phyloP scores from a whole-genome alignment of 2,113 vertebrate genomes.

The Neolamprologus variostigma region DNA sequence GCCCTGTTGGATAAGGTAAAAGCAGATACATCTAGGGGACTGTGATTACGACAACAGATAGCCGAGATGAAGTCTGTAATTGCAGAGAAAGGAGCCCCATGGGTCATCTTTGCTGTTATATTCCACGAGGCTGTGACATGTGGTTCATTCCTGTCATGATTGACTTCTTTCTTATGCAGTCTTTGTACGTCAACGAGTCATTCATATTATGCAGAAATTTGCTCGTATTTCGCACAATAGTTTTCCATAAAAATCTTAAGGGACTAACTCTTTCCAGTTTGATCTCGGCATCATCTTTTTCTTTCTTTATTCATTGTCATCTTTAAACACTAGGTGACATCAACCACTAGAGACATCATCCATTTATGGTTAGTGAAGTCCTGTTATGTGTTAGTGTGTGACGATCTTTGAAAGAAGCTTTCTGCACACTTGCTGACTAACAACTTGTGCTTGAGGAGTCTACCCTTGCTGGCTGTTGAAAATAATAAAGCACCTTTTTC shows the following conservation, averaged over 20 bases:
- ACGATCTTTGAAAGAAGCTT: not conserved
- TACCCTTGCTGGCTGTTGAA: not conserved
- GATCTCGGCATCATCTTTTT: not conserved
- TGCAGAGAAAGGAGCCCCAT: not conserved
- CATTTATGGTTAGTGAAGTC: not conserved
- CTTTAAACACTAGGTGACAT: not conserved
- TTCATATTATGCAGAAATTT: not conserved
- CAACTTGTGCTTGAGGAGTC: not conserved
- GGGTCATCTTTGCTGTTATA: not conserved
- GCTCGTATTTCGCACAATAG: not conserved
- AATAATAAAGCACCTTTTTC: not conserved
- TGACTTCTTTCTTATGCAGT: not conserved
- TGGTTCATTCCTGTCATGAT: not conserved
- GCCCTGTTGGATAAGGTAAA: not conserved
- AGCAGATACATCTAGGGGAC: not conserved
- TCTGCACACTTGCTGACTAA: not conserved
- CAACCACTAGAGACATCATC: not conserved
- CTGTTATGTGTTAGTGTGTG: not conserved
- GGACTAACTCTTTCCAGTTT: not conserved
- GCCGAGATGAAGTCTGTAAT: not conserved
- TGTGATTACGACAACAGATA: not conserved
- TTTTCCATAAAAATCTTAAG: not conserved
- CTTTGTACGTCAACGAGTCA: not conserved
- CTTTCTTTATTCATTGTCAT: not conserved
- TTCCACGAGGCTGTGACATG: not conserved